These are phyloP conservation scores for Aspiorhynchus laticeps DNA, from an alignment of 2,113 vertebrate species.

Conservation along the genomic window DNA sequence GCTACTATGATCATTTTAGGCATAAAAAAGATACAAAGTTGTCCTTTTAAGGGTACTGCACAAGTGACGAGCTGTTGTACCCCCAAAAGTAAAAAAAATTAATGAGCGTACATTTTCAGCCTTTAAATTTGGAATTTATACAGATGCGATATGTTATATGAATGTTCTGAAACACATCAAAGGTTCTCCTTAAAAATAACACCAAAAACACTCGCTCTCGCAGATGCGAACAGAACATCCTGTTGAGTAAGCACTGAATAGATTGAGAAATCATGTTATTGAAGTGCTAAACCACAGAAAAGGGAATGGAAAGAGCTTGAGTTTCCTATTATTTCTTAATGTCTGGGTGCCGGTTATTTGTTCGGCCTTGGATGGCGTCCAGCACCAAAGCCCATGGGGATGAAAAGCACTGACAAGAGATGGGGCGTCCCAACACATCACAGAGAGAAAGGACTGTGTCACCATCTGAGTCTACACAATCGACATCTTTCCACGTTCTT, in stretches of 20 bases:
- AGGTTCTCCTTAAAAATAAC: neutral
- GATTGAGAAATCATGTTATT: slow-evolving; percentile 68
- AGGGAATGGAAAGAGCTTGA: slow-evolving; percentile 71
- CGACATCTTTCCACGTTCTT: slow-evolving; percentile 55
- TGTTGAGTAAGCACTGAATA: slow-evolving; percentile 57
- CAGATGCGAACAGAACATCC: slow-evolving; percentile 65
- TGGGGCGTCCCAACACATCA: slow-evolving; percentile 56
- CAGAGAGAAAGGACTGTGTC: slow-evolving; percentile 71
- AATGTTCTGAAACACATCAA: neutral
- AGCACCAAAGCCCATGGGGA: slow-evolving; percentile 39
- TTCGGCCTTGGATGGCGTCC: slow-evolving; percentile 34
- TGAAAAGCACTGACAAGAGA: slow-evolving; percentile 57
- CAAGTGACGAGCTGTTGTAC: neutral
- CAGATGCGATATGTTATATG: neutral
- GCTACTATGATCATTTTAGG: neutral
- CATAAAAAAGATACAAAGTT: neutral
- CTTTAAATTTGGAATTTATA: neutral
- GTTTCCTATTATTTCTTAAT: slow-evolving; percentile 76
- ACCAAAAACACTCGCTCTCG: neutral
- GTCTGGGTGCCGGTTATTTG: slow-evolving; percentile 59
- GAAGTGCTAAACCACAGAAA: slow-evolving; percentile 74
- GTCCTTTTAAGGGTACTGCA: neutral
- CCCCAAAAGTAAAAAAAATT: neutral
- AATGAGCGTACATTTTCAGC: neutral
- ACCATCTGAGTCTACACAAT: slow-evolving; percentile 68